Conservation (phyloP, 2,797 vertebrate genomes). For the Coccyzus lansbergi region DNA sequence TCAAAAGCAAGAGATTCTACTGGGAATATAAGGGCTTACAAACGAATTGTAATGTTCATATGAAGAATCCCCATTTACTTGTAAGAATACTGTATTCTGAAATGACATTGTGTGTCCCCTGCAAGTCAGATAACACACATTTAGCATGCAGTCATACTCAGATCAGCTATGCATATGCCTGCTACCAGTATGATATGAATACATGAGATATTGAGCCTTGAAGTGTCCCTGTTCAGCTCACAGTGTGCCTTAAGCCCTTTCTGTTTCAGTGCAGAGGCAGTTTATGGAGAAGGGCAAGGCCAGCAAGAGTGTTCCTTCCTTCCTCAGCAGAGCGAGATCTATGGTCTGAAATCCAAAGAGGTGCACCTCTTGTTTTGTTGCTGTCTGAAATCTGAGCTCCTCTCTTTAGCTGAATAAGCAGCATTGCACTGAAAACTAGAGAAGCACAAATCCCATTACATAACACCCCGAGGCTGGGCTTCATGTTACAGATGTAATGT, state of each 20-base stretch:
- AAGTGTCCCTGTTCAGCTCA: not conserved
- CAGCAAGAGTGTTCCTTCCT: not conserved
- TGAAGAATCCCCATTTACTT: not conserved
- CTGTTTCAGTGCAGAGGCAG: not conserved
- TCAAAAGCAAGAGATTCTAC: not conserved
- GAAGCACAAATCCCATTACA: conserved; percentile 60
- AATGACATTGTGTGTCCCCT: not conserved
- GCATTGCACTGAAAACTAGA: conserved; percentile 45
- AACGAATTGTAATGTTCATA: not conserved
- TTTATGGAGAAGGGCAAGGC: not conserved
- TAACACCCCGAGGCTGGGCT: conserved; percentile 43
- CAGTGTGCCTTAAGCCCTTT: not conserved
- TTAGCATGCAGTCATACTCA: not conserved
- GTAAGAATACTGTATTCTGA: not conserved
- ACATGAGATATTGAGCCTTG: not conserved
- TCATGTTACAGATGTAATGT: conserved; percentile 37
- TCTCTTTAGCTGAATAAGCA: conserved; percentile 50
- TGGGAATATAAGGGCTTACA: not conserved
- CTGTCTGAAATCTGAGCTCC: conserved; percentile 45
- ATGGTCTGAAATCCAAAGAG: not conserved
- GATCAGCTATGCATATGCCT: not conserved
- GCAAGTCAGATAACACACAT: not conserved
- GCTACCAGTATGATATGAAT: not conserved
- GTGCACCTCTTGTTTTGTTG: not conserved
- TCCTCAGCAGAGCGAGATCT: not conserved